phyloP scores from a whole-genome alignment of 2,113 vertebrate species.

The Salvator merianae region DNA sequence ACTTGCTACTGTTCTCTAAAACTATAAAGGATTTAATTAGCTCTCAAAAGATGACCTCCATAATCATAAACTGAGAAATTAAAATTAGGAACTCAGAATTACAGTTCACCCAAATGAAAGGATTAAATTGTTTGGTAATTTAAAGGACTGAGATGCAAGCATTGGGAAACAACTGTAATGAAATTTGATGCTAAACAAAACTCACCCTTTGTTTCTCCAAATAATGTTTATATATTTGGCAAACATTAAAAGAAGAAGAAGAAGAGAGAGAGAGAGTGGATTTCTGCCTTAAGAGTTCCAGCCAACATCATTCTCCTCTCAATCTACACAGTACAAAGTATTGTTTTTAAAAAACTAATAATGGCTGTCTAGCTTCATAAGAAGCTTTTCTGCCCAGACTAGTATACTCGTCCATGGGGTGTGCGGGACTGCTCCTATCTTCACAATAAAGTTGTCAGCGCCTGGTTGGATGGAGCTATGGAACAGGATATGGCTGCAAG shows the following conservation, averaged over 20 bases:
- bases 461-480: no score
- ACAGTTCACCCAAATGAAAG: conserved; percentile 30
- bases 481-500: no score
- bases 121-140: conserved; percentile 27
- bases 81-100: conserved; percentile 31
- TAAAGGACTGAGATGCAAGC: conserved; percentile 29
- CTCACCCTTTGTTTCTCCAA: conserved; percentile 3
- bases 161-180: conserved; percentile 23
- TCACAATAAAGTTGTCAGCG: no score
- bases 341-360: no score
- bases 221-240: neutral
- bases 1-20: conserved; percentile 23
- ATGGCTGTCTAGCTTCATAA: no score
- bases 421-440: no score
- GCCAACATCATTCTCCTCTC: neutral
- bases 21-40: conserved; percentile 43
- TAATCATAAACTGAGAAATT: conserved; percentile 34
- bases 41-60: conserved; percentile 32
- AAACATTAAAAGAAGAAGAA: conserved; percentile 7
- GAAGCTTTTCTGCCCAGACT: no score
- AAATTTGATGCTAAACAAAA: conserved; percentile 20
- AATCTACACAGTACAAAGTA: neutral
- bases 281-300: neutral
- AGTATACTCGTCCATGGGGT: no score
- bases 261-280: neutral